A percentile compares a stretch with the other conserved stretches of the same genome.
Conservation (phyloP, 2,797 vertebrate species). For the Sebastes trivittatus region DNA sequence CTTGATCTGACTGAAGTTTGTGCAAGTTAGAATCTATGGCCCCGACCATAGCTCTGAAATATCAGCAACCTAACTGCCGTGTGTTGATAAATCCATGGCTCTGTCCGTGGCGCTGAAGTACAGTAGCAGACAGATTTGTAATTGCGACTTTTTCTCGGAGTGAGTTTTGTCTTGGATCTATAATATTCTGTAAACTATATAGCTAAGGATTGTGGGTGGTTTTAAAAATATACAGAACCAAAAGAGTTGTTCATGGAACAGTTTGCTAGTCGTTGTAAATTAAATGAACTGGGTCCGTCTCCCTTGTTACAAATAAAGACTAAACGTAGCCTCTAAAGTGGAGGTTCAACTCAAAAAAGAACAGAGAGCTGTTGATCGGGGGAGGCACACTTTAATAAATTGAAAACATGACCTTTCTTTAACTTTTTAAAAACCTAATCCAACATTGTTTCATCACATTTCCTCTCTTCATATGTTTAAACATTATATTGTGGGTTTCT, state of each 20-base stretch:
- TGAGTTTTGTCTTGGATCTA: too few relatives aligned
- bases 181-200: too few relatives aligned
- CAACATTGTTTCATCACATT: neutral
- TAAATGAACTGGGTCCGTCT: rapidly evolving
- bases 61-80: neutral
- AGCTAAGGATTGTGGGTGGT: too few relatives aligned
- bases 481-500: neutral
- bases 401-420: neutral
- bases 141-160: too few relatives aligned
- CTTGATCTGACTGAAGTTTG: neutral
- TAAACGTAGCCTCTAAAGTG: too few relatives aligned
- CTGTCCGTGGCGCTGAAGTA: neutral
- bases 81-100: neutral
- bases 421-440: neutral
- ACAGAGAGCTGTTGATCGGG: neutral
- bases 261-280: rapidly evolving
- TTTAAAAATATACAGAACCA: too few relatives aligned
- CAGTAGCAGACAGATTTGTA: neutral
- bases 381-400: neutral
- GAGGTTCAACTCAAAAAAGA: too few relatives aligned
- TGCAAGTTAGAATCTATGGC: neutral
- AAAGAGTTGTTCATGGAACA: too few relatives aligned
- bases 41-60: neutral
- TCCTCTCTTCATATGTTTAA: neutral
- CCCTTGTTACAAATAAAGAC: rapidly evolving